Evolutionary conservation across 2,113 vertebrate species (phyloP), one percentile per base, ranked within the genome.

Genomic region (Corvus hawaiiensis): DNA sequence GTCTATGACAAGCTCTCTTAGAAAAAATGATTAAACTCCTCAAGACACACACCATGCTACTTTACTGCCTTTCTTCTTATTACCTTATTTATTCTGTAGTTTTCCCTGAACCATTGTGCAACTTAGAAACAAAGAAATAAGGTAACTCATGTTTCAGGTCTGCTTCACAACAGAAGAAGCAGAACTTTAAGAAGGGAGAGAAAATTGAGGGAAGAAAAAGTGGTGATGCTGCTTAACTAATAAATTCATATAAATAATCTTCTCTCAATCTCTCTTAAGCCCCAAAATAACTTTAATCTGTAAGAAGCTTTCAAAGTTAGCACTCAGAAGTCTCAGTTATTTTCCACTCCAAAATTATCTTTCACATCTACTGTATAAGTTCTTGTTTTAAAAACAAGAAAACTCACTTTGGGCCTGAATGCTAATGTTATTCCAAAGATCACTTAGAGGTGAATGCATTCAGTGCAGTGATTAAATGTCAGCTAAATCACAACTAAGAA

Each of bases 231-330:
- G 22, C 64, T 84, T 90, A 94, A 93, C 54, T 73, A 79, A 95
- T 78, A 88, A 94, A 96, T 91, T 89, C 10, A 94, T 80, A 79
- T 26, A 83, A 93, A 95, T 94, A 95, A 92, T 35, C 89, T 93
- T 72, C 74, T 93, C 83, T 78, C 88, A 84, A 71, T 73, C 84
- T 84, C 64, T 68, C 80, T 89, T 83, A 93, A 89, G 1, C 33
- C 82, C 69, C 44, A 78, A 94, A 91, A 93, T 94, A 93, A 94
- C 91, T 92, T 72, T 94, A 95, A 96, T 96, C 96, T 93, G 64
- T 95, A 94, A 96, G 92, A 81, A 94, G 94, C 92, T 97, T 93
- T 94, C 54, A 48, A 95, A 96, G 63, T 90, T 93, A 82, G 68
- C 64, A 91, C 87, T 95, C 79, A 64, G 73, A 92, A 95, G 91